Conservation (phyloP, 2,888 invertebrate species). For the Lasioglossum zephyrum region DNA sequence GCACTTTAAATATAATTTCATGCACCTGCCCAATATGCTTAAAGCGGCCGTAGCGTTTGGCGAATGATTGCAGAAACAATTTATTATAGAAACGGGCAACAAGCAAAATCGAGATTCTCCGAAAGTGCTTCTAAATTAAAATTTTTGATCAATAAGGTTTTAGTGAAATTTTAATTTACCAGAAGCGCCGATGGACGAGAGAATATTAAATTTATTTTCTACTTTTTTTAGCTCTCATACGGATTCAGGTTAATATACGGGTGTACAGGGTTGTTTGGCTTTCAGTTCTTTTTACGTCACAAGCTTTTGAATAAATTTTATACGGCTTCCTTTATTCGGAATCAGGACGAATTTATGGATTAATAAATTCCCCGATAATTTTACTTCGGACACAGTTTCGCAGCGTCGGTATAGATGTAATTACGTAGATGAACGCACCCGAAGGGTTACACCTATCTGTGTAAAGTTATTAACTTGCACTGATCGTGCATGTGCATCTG, state of each 20-base stretch:
- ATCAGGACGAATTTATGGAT: not conserved
- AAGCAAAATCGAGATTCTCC: not conserved
- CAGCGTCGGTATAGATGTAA: not conserved
- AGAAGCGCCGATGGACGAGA: not conserved
- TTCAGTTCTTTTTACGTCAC: not conserved
- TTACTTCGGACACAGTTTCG: not conserved
- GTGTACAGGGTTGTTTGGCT: not conserved
- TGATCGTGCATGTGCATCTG: not conserved
- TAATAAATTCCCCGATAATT: constrained; percentile 4
- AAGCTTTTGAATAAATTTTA: not conserved
- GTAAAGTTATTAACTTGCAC: not conserved
- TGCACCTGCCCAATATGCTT: not conserved
- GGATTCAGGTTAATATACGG: not conserved
- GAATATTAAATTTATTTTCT: not conserved
- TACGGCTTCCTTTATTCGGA: not conserved
- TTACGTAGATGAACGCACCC: not conserved
- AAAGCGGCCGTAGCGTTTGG: not conserved
- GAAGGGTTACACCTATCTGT: not conserved
- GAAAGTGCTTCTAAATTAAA: not conserved
- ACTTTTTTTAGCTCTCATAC: not conserved
- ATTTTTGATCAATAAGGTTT: not conserved
- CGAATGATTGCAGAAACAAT: not conserved
- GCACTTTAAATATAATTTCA: not conserved
- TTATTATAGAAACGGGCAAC: not conserved
- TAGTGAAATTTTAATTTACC: not conserved